Evolutionary conservation across 2,888 invertebrate genomes (phyloP), one percentile per base, ranked within the genome.

Genomic region (Parasteatoda lunata): DNA sequence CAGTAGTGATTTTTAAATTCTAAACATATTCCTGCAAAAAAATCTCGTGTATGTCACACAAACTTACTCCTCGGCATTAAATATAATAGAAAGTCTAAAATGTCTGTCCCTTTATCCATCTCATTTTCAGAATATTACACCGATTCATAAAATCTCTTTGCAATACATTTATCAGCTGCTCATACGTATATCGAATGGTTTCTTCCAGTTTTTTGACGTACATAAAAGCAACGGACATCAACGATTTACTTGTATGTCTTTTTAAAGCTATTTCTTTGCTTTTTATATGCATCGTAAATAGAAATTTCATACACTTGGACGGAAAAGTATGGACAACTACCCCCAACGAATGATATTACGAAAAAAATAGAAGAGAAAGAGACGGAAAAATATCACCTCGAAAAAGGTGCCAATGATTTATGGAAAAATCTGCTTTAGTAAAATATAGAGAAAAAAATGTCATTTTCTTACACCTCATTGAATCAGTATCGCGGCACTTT

Each of bases 381-480:
- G 73, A 79, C 79, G 49, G 79, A 48, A 79, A 51, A 71, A 54
- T 66, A 81, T 81, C 80, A 51, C 49, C 47, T 45, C 47, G 52
- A 68, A 73, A 73, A 47, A 68, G 54, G 54, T 68, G 81, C 73
- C 30, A 81, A 81, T 73, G 81, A 81, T 81, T 73, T 81, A 81
- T 81, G 66, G 73, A 81, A 73, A 30, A 73, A 73, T 81, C 73
- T 66, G 51, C 65, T 66, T 30, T 45, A 72, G 80, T 80, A 80
- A 80, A 80, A 80, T 80, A 72, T 66, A 73, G 66, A 70, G 70
- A n/a, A 81, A 65, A 79, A 79, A 79, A 71, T 65, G 79, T 79
- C 79, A 79, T 71, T 64, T 79, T 13, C 81, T 81, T 68, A 73
- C 68, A 73, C 73, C 68, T 81, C 81, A 81, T 81, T 81, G 81